Percentiles rank a stretch among this genome's conserved stretches.
phyloP scores from a whole-genome alignment of 2,888 invertebrate species.

The Encarsia formosa region DNA sequence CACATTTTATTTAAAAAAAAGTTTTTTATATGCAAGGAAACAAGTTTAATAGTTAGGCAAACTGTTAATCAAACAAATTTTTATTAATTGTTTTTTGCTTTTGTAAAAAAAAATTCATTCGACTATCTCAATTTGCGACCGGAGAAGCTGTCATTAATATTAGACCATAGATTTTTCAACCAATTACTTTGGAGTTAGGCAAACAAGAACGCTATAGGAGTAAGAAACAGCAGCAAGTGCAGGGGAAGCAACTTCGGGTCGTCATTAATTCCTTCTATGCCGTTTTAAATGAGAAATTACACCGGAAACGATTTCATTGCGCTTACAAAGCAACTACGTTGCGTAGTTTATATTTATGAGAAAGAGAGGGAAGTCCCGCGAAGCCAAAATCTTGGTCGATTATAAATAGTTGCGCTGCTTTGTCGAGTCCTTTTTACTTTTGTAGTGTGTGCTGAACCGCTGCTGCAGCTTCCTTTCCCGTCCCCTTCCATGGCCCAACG shows the following conservation, averaged over 20 bases:
- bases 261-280: slow-evolving; percentile 17
- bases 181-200: too few species aligned
- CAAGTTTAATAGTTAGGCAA: too few species aligned
- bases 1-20: too few species aligned
- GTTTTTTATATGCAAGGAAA: too few species aligned
- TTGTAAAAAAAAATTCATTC: too few species aligned
- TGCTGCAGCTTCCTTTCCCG: slow-evolving; percentile 24
- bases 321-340: slow-evolving; percentile 21
- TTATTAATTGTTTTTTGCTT: too few species aligned
- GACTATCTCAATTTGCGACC: too few species aligned
- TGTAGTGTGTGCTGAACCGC: slow-evolving; percentile 33
- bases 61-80: too few species aligned
- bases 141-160: too few species aligned
- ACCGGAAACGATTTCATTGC: slow-evolving; percentile 27
- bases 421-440: slow-evolving; percentile 44
- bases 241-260: slow-evolving; percentile 1
- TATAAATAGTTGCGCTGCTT: slow-evolving; percentile 51
- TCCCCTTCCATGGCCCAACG: background rate
- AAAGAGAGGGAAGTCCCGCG: background rate
- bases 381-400: slow-evolving; percentile 34
- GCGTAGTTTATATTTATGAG: slow-evolving; percentile 18
- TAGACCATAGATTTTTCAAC: too few species aligned
- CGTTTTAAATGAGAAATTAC: slow-evolving; percentile 20
- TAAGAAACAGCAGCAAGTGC: too few species aligned
- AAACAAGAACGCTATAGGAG: too few species aligned